Conservation (phyloP, 2,888 invertebrate species). For the Luperina nickerlii region DNA sequence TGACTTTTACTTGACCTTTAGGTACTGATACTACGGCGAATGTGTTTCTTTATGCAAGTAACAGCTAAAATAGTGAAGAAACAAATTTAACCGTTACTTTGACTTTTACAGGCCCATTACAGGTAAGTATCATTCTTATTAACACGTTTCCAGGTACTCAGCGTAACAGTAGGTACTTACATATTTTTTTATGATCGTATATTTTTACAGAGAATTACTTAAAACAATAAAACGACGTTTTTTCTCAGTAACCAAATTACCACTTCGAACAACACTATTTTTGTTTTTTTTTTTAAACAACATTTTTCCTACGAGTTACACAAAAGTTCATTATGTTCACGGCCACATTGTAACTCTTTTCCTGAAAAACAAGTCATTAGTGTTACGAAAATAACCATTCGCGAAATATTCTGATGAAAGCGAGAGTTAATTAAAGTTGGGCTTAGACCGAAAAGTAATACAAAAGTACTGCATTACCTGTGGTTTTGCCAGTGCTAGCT, state of each 20-base stretch:
- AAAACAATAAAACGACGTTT: not conserved
- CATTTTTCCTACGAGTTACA: not conserved
- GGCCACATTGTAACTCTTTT: not conserved
- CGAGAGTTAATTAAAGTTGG: conserved; percentile 40
- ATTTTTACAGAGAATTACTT: not conserved
- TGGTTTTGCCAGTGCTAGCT: conserved; percentile 17
- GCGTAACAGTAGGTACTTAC: too few relatives aligned
- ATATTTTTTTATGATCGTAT: not conserved
- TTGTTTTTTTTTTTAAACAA: not conserved
- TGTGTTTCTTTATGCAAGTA: too few relatives aligned
- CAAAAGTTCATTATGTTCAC: not conserved
- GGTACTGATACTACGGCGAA: too few relatives aligned
- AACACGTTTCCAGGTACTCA: too few relatives aligned
- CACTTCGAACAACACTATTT: not conserved
- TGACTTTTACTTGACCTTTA: too few relatives aligned
- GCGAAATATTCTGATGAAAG: conserved; percentile 16
- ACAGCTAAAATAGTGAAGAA: too few relatives aligned
- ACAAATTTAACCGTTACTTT: too few relatives aligned
- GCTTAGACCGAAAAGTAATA: not conserved
- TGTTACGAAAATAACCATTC: conserved; percentile 26
- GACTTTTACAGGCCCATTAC: too few relatives aligned
- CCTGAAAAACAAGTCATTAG: conserved; percentile 2
- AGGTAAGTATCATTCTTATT: too few relatives aligned
- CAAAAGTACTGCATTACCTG: conserved; percentile 4
- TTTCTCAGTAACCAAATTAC: not conserved